Conservation (phyloP, 1,140 invertebrate genomes). For the Diachasmimorpha longicaudata region DNA sequence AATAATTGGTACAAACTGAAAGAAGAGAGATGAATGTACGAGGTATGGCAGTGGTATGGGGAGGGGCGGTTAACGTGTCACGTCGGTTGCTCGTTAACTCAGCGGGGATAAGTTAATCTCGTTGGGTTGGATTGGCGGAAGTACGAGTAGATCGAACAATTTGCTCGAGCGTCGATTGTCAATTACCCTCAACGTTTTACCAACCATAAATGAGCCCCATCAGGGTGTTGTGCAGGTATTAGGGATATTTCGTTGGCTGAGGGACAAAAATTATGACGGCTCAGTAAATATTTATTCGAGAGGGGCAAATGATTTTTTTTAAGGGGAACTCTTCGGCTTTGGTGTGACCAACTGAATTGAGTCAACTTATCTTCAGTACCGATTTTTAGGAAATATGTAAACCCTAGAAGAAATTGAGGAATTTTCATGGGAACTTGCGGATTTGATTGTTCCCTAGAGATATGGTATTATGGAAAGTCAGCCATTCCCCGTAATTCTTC, state of each 20-base stretch:
- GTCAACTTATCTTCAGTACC: too few relatives aligned
- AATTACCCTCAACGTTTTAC: conserved; percentile 46
- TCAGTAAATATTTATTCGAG: too few relatives aligned
- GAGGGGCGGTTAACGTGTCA: not conserved
- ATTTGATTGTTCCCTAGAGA: too few relatives aligned
- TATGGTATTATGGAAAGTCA: too few relatives aligned
- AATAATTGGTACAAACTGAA: conserved; percentile 34
- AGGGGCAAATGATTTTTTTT: too few relatives aligned
- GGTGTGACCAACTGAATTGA: too few relatives aligned
- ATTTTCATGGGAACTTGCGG: too few relatives aligned
- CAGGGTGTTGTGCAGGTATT: not conserved
- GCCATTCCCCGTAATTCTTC: too few relatives aligned
- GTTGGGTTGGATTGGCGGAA: conserved; percentile 40
- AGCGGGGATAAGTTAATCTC: conserved; percentile 22
- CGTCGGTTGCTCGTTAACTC: not conserved
- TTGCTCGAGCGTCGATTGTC: conserved; percentile 55
- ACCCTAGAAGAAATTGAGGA: too few relatives aligned
- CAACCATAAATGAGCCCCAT: not conserved
- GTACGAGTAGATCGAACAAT: conserved; percentile 59
- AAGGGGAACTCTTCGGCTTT: too few relatives aligned
- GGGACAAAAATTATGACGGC: too few relatives aligned
- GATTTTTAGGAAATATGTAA: too few relatives aligned
- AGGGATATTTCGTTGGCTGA: not conserved
- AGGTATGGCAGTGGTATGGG: not conserved
- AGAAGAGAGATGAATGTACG: not conserved